These are phyloP conservation scores for Chalcosyrphus nemorum DNA, from an alignment of 2,888 invertebrate genomes.

Conservation along the genomic window DNA sequence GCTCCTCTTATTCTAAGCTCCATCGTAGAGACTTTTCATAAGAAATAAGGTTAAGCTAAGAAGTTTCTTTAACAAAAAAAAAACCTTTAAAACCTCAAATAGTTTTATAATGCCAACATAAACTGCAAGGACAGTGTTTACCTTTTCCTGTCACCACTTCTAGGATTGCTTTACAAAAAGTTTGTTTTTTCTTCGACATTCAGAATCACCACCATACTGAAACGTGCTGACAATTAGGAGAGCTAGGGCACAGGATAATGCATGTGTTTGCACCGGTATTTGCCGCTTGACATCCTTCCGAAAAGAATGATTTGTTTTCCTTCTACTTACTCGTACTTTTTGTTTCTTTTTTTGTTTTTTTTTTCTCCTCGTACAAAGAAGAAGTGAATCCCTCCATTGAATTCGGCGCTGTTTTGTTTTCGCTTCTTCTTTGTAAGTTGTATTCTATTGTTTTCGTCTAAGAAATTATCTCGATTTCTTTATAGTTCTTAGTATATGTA, in stretches of 20 bases:
- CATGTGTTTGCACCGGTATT: not conserved
- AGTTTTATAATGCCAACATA: not conserved
- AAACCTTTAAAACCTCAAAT: not conserved
- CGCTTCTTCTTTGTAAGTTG: no score
- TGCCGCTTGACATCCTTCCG: not conserved
- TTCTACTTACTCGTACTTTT: no score
- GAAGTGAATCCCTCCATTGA: not conserved
- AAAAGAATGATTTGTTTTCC: not conserved
- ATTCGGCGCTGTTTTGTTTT: not conserved
- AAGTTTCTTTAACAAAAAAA: no score
- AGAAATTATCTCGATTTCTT: conserved; percentile 9
- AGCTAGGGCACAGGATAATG: not conserved
- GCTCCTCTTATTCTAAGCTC: no score
- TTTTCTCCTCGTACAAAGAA: not conserved
- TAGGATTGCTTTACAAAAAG: not conserved
- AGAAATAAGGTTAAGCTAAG: no score
- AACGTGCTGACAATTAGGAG: conserved; percentile 1
- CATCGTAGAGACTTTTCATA: no score
- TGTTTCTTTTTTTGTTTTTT: not conserved
- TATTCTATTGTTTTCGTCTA: conserved; percentile 10
- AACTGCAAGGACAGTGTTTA: no score
- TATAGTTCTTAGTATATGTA: not conserved
- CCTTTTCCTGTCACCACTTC: not conserved
- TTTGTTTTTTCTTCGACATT: not conserved
- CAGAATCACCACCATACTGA: not conserved